phyloP scores from a whole-genome alignment of 2,113 vertebrate genomes.

The Ammodytes dubius region DNA sequence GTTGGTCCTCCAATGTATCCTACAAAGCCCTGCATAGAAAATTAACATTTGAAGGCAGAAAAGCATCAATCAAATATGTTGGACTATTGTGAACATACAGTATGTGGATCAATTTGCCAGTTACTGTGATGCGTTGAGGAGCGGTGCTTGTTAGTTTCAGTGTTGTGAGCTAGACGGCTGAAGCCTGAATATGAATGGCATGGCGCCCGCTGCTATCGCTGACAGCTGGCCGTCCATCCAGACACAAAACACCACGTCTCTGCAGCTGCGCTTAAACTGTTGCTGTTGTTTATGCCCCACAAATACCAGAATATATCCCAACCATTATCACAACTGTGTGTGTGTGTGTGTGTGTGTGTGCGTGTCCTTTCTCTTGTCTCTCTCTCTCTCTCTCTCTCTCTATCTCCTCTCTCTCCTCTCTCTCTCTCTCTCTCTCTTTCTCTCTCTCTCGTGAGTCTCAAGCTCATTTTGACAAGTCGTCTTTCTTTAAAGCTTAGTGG shows the following conservation, averaged over 20 bases:
- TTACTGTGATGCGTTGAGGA: conserved; percentile 44
- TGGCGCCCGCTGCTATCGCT: conserved; percentile 41
- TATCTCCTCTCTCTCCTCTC: not conserved
- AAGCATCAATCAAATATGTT: not conserved
- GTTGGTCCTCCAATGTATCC: not conserved
- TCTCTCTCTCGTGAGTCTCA: not conserved
- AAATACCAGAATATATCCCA: conserved; percentile 50
- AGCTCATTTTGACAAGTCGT: conserved; percentile 8
- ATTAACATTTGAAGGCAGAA: not conserved
- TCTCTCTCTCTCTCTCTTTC: not conserved
- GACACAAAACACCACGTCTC: conserved; percentile 59
- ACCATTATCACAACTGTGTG: too few relatives aligned
- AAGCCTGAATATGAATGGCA: conserved; percentile 64
- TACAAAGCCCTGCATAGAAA: not conserved
- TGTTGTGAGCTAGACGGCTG: conserved; percentile 54
- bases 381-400: not conserved
- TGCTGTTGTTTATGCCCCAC: conserved; percentile 50
- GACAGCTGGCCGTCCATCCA: conserved; percentile 61
- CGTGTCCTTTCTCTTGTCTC: conserved; percentile 5
- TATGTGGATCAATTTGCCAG: conserved; percentile 5
- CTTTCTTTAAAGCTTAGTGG: not conserved
- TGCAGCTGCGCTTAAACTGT: conserved; percentile 60
- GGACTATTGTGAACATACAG: not conserved
- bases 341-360: conserved; percentile 20
- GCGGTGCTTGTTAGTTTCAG: conserved; percentile 53